Evolutionary conservation across 2,888 invertebrate genomes (phyloP), one percentile per base, ranked within the genome.

Genomic region (Phania funesta): DNA sequence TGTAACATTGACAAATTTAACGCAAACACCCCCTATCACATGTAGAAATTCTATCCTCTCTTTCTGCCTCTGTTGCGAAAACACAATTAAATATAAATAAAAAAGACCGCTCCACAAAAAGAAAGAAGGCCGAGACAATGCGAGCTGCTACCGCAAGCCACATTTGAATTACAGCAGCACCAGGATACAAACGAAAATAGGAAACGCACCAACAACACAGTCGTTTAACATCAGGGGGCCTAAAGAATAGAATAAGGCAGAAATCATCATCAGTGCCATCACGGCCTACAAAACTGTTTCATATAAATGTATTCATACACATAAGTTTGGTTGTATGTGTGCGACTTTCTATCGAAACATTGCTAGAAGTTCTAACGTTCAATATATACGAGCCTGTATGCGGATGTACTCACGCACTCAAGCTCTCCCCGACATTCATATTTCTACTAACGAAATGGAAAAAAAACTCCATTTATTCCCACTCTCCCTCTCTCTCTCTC

Each of bases 141-240:
- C 32, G 26, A 73, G 65, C 41, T 58, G 67, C 78, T 38, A 78
- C 82, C 82, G 75, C 82, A 82, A 82, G 82, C 82, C 78, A 82
- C 82, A 82, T 82, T 82, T 82, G 70, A 82, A 82, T 82, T 82
- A 82, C 82, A 82, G 75, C 82, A 78, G 82, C 78, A 58, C 54
- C 78, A 82, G 82, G 82, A 82, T 75, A 82, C 71, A 82, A 82
- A 82, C 70, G 82, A 82, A 82, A 75, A 82, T 70, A 75, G 78
- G 82, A 82, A 82, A 78, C 64, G 78, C 70, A 82, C 74, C 64
- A 75, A 75, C 82, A 74, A 74, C 70, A 76, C 67, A 62, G 48
- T 74, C 78, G 74, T 67, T 78, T 75, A 82, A 67, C 65, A 82
- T 82, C 46, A 71, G 68, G 35, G 74, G 74, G 58, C 54, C 50